phyloP scores from a whole-genome alignment of 2,113 vertebrate species.

The Dromas ardeola region DNA sequence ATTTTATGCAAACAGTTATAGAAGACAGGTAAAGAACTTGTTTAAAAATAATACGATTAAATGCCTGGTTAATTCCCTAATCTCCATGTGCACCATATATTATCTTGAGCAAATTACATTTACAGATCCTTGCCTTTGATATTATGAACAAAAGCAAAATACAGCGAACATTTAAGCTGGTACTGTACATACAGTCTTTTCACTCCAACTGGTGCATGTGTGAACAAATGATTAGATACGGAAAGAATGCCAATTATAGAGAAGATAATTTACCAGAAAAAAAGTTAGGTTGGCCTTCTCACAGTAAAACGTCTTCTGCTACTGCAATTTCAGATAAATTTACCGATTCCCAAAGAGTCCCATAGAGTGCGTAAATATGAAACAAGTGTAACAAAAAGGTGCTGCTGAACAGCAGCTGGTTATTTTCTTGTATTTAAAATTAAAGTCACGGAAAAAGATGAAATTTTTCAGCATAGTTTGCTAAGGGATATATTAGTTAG shows the following conservation, averaged over 20 bases:
- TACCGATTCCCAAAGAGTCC: not conserved
- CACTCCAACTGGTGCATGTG: not conserved
- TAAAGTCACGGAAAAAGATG: not conserved
- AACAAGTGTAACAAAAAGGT: not conserved
- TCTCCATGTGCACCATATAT: not conserved
- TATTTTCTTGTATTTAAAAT: not conserved
- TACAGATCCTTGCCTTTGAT: not conserved
- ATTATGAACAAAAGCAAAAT: not conserved
- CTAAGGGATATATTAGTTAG: not conserved
- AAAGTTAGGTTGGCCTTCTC: not conserved
- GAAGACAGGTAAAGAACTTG: not conserved
- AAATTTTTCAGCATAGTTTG: not conserved
- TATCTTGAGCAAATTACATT: not conserved
- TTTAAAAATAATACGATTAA: not conserved
- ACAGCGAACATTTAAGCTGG: not conserved
- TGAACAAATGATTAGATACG: not conserved
- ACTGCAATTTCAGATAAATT: not conserved
- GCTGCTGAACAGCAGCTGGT: not conserved
- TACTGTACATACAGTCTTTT: not conserved
- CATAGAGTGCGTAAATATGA: not conserved
- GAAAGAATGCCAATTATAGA: not conserved
- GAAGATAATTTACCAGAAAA: not conserved
- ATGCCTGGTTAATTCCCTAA: not conserved
- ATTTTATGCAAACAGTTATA: not conserved
- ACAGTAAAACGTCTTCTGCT: not conserved